Conservation (phyloP, 2,113 vertebrate genomes). For the Bombycilla garrulus region DNA sequence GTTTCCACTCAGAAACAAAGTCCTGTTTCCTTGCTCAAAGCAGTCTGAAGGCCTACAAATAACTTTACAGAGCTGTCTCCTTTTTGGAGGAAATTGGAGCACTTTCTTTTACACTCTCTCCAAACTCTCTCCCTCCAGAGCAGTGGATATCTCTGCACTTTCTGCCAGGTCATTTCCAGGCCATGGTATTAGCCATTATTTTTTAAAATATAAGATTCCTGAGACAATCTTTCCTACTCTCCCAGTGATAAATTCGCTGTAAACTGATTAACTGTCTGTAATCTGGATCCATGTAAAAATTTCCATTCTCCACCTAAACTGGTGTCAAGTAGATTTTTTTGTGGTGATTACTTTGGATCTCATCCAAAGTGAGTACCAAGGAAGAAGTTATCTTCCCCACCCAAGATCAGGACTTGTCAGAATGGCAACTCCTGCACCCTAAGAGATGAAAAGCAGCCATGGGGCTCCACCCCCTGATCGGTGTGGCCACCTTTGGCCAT, state of each 20-base stretch:
- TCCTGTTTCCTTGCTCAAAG: neutral
- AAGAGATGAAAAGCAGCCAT: neutral
- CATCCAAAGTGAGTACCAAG: neutral
- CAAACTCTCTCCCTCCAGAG: neutral
- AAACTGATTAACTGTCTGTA: neutral
- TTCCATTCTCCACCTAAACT: neutral
- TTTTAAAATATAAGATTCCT: neutral
- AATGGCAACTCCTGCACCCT: neutral
- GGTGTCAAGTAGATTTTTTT: neutral
- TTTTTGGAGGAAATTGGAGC: neutral
- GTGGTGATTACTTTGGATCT: neutral
- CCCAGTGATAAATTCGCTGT: too few species aligned
- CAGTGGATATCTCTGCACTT: neutral
- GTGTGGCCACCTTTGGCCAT: neutral
- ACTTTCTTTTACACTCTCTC: neutral
- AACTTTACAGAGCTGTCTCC: neutral
- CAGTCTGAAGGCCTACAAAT: constrained; percentile 12
- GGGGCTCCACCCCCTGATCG: fast-evolving
- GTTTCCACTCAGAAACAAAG: constrained; percentile 26
- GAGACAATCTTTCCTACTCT: neutral
- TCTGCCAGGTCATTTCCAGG: neutral
- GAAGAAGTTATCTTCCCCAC: neutral
- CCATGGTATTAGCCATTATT: neutral
- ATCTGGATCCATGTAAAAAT: neutral
- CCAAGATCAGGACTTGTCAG: neutral